A percentile compares a stretch with the other conserved stretches of the same genome.
These are phyloP conservation scores for Esox niger DNA, from an alignment of 2,113 vertebrate species.

Conservation along the genomic window DNA sequence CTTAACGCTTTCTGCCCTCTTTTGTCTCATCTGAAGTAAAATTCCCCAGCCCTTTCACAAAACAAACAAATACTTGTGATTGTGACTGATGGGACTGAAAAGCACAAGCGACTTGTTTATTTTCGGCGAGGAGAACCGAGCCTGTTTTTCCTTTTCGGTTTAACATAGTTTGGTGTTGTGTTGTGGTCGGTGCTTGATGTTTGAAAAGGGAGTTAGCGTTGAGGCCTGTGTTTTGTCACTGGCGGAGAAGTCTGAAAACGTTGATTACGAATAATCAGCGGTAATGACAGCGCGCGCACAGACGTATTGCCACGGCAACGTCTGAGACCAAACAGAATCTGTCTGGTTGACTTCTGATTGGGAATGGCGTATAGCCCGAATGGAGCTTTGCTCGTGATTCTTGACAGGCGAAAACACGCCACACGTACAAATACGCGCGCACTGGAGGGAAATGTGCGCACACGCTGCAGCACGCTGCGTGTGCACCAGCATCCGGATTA, in stretches of 20 bases:
- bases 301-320: constrained; percentile 61
- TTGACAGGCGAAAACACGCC: constrained; percentile 2
- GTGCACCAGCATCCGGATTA: neutral
- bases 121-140: constrained; percentile 41
- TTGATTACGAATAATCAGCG: constrained; percentile 75
- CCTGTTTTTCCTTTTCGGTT: constrained; percentile 7
- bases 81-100: constrained; percentile 68
- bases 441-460: too few species aligned
- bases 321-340: constrained; percentile 56
- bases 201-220: constrained; percentile 55
- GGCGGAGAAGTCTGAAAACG: constrained; percentile 66
- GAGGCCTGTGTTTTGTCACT: constrained; percentile 72
- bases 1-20: constrained; percentile 38
- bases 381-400: neutral
- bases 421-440: too few species aligned
- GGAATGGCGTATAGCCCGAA: constrained; percentile 31
- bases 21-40: constrained; percentile 50
- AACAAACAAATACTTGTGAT: constrained; percentile 73
- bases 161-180: constrained; percentile 55
- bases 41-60: constrained; percentile 51
- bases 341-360: constrained; percentile 48
- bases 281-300: constrained; percentile 70
- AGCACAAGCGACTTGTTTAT: constrained; percentile 66
- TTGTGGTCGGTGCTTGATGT: constrained; percentile 54
- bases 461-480: neutral